phyloP scores from a whole-genome alignment of 2,113 vertebrate species.

The Nasalis larvatus region DNA sequence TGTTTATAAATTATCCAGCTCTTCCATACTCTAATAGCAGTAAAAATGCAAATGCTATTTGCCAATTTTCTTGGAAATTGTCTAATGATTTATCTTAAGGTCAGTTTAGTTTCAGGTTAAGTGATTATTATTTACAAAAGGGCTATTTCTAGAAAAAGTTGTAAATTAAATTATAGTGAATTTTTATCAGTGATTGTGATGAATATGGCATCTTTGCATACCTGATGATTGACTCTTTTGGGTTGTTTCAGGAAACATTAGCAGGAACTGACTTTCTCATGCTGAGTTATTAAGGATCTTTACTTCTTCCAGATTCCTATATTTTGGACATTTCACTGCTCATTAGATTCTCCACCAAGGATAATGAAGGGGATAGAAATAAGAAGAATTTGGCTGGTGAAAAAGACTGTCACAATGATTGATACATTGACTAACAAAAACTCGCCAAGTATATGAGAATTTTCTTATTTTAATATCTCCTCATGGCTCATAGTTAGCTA shows the following conservation, averaged over 20 bases:
- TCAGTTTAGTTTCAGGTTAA: neutral
- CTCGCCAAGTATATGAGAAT: neutral
- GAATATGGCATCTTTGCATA: neutral
- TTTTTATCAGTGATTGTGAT: neutral
- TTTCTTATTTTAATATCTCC: constrained; percentile 40
- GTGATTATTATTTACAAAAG: neutral
- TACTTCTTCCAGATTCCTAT: neutral
- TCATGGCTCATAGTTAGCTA: neutral
- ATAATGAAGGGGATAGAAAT: constrained; percentile 32
- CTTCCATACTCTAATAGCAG: neutral
- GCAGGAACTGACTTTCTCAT: neutral
- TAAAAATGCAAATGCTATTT: neutral
- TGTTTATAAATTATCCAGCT: neutral
- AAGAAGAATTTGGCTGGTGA: neutral
- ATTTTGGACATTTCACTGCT: constrained; percentile 10
- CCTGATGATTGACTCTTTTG: neutral
- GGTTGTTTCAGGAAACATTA: constrained; percentile 1
- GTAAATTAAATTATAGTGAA: neutral
- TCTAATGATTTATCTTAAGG: neutral
- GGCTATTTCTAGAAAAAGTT: neutral
- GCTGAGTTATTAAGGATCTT: neutral
- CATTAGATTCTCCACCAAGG: constrained; percentile 3
- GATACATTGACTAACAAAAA: constrained; percentile 32
- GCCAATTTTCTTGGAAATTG: constrained; percentile 25
- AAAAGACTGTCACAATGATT: constrained; percentile 34